Evolutionary conservation across 1,140 invertebrate genomes (phyloP), one percentile per base, ranked within the genome.

Genomic region (Ceratina calcarata): DNA sequence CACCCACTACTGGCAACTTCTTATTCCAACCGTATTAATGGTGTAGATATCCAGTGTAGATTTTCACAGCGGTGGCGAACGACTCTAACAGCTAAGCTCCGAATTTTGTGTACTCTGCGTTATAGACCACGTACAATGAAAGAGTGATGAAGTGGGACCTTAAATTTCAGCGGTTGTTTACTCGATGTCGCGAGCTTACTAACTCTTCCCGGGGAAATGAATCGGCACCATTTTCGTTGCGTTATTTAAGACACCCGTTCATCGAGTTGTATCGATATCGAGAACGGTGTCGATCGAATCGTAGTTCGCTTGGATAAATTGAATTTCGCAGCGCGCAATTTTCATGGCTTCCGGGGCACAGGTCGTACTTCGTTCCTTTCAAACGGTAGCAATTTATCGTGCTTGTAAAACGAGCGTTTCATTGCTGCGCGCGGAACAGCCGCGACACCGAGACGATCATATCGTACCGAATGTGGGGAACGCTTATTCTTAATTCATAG

Each of bases 91-190:
- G 75, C 18, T 67, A 75, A 62, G 64, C 45, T 64, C 70, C 65
- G 71, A 84, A 78, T 77, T 85, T 83, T 74, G 27, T 32, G 27
- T 80, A 57, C 51, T 32, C 20, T 68, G 16, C 37, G 60, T n/a
- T 24, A 67, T 24, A 68, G 16, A 32, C 10, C 24, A 65, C 0
- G 8, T 16, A 68, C 20, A 13, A 45, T 67, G 79, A 51, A 20
- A 4, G 18, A 62, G 3, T 32, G 27, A 71, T 65, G 81, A 62
- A 76, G 83, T 49, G 49, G 67, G 37, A 74, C 27, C 49, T 70
- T 81, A 62, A 74, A 82, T 85, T 65, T 70, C 70, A 67, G 49
- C 49, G 27, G 32, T 66, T 51, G 79, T 86, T 85, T 85, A 81
- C 77, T 67, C 75, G 78, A 32, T 32, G 70, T 60, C 57, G 70